Evolutionary conservation across 2,797 vertebrate species (phyloP), one percentile per base, ranked within the genome.

Genomic region (Cyclura pinguis): DNA sequence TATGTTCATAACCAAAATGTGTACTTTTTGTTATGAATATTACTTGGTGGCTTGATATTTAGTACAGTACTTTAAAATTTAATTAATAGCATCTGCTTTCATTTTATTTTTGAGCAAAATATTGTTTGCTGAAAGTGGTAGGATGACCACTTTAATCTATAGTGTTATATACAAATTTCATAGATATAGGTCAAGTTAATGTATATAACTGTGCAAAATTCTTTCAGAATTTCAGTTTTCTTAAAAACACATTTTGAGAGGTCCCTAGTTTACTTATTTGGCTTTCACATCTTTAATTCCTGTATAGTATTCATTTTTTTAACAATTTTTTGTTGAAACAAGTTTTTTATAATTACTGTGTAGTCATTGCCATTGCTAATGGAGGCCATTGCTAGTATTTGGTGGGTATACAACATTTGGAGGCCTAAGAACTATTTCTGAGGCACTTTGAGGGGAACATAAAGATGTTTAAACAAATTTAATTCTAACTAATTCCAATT

Each of bases 161-260:
- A 81, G 0, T 22, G 2, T 27, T 27, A 0, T n/a, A 47, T 77
- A 38, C 59, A 0, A 83, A 1, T 0, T 91, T 92, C 0, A 0
- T 22, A 57, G 87, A 77, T 74, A 50, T 1, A 82, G 35, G 32
- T 67, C 42, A 91, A 20, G 47, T 57, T 90, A 64, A 69, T 38
- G 0, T n/a, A 3, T 1, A 55, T 83, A 91, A 83, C 14, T 10
- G 82, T 67, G 9, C 84, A 8, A 52, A 16, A 50, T 90, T 86
- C 47, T 0, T 67, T 0, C 20, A 91, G 16, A 91, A 14, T 38
- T 27, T 78, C 50, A 76, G 22, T 29, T 78, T 32, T 3, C 62
- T n/a, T 59, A 62, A 52, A 9, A 82, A 78, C 8, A 20, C 52
- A n/a, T 16, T 85, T 50, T 35, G 32, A 47, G 20, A 59, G 47